Percentiles rank a stretch among this genome's conserved stretches.
Evolutionary conservation across 1,140 invertebrate genomes (phyloP).

Genomic region (Apocrypta bakeri): DNA sequence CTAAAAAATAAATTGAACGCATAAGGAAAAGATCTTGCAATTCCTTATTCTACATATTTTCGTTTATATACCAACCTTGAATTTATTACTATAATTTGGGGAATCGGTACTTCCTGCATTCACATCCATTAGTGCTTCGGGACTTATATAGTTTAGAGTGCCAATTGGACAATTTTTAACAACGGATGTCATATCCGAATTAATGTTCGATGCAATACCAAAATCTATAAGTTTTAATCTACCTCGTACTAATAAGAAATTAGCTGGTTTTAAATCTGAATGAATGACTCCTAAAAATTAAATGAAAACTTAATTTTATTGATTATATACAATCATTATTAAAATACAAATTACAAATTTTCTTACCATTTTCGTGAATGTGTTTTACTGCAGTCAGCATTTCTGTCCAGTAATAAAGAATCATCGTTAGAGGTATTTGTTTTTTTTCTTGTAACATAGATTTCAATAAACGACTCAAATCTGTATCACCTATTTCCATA

Average conservation of each 20-base stretch:
- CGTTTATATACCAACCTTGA: too few species aligned
- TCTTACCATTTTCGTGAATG: conserved; percentile 90
- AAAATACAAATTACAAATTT: conserved; percentile 11
- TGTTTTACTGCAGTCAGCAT: conserved; percentile 94
- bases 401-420: conserved; percentile 94
- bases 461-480: conserved; percentile 87
- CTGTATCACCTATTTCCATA: conserved; percentile 94
- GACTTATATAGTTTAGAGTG: conserved; percentile 97
- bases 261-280: conserved; percentile 97
- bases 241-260: conserved; percentile 93
- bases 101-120: conserved; percentile 68
- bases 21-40: too few species aligned
- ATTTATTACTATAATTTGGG: conserved; percentile 68
- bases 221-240: conserved; percentile 97
- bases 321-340: conserved; percentile 31
- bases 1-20: conserved; percentile 73
- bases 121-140: conserved; percentile 87
- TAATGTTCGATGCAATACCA: conserved; percentile 94
- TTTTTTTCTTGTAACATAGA: conserved; percentile 76
- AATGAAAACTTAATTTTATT: conserved; percentile 40
- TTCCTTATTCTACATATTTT: too few species aligned
- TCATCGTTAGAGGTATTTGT: conserved; percentile 80
- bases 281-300: conserved; percentile 89
- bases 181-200: conserved; percentile 92
- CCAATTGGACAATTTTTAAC: conserved; percentile 87